A percentile compares a stretch with the other conserved stretches of the same genome.
phyloP scores from a whole-genome alignment of 2,888 invertebrate genomes.

The Apamea sordens region DNA sequence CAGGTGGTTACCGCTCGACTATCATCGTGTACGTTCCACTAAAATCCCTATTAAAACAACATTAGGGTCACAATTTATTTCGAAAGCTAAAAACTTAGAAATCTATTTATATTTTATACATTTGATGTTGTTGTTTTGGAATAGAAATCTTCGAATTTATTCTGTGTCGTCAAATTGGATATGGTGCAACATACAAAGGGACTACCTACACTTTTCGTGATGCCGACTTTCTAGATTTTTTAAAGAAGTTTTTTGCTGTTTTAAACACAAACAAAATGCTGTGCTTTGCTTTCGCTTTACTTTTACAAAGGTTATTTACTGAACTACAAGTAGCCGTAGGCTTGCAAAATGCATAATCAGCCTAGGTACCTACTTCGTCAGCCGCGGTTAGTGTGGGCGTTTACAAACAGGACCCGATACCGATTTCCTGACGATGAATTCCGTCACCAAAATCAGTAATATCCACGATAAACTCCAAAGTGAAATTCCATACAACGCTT shows the following conservation, averaged over 20 bases:
- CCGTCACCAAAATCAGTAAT: too few relatives aligned
- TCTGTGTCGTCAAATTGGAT: constrained; percentile 63
- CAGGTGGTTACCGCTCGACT: constrained; percentile 58
- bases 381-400: too few relatives aligned
- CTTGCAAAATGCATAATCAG: background rate
- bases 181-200: constrained; percentile 54
- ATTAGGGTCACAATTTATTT: constrained; percentile 66
- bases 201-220: constrained; percentile 14
- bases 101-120: constrained; percentile 66
- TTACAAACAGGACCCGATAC: background rate
- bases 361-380: background rate
- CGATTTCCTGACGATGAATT: background rate
- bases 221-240: constrained; percentile 25
- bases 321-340: background rate
- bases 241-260: constrained; percentile 9
- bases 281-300: background rate
- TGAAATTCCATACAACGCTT: constrained; percentile 7
- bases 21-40: constrained; percentile 47
- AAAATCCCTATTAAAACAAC: constrained; percentile 62
- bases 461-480: background rate
- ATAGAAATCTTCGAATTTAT: constrained; percentile 64
- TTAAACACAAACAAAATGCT: background rate
- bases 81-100: constrained; percentile 59
- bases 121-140: constrained; percentile 65
- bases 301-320: background rate